Percentiles rank a stretch among this genome's conserved stretches.
These are phyloP conservation scores for Cyrtorhinus lividipennis DNA, from an alignment of 1,140 invertebrate species.

Conservation along the genomic window DNA sequence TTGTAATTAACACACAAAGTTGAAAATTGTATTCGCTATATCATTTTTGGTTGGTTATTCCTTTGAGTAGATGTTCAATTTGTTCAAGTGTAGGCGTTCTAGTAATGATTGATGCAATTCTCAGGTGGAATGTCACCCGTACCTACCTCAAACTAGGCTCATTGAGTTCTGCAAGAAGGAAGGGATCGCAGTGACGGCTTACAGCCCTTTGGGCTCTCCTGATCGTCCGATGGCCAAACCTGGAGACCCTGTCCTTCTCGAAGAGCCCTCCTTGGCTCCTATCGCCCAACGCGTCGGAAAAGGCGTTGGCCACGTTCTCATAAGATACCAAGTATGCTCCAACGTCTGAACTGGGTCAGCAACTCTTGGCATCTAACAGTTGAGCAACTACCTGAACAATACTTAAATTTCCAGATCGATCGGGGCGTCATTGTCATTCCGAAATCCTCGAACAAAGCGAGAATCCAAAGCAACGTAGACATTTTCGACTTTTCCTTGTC, in stretches of 20 bases:
- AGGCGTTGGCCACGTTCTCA: slow-evolving; percentile 50
- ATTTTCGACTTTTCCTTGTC: slow-evolving; percentile 54
- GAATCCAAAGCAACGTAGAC: slow-evolving; percentile 54
- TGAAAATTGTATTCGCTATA: too few species aligned
- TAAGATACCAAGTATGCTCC: slow-evolving; percentile 46
- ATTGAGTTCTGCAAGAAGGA: slow-evolving; percentile 51
- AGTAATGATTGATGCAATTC: slow-evolving; percentile 6
- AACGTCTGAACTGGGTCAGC: too few species aligned
- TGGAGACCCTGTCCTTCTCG: slow-evolving; percentile 43
- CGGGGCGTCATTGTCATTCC: slow-evolving; percentile 40
- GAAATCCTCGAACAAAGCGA: slow-evolving; percentile 47
- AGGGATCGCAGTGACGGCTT: slow-evolving; percentile 57
- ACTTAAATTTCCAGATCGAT: slow-evolving; percentile 34
- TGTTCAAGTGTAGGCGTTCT: too few species aligned
- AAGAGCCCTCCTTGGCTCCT: slow-evolving; percentile 45
- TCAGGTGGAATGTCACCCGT: slow-evolving; percentile 75
- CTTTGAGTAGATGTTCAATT: too few species aligned
- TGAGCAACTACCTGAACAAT: too few species aligned
- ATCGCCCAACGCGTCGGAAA: slow-evolving; percentile 54
- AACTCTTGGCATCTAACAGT: too few species aligned
- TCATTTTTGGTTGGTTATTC: too few species aligned
- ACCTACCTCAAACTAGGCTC: slow-evolving; percentile 62
- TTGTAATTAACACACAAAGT: too few species aligned
- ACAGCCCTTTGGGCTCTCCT: slow-evolving; percentile 62
- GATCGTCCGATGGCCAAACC: slow-evolving; percentile 36